A percentile compares a stretch with the other conserved stretches of the same genome.
phyloP scores from a whole-genome alignment of 1,140 invertebrate genomes.

The Alviniconcha marisindica region DNA sequence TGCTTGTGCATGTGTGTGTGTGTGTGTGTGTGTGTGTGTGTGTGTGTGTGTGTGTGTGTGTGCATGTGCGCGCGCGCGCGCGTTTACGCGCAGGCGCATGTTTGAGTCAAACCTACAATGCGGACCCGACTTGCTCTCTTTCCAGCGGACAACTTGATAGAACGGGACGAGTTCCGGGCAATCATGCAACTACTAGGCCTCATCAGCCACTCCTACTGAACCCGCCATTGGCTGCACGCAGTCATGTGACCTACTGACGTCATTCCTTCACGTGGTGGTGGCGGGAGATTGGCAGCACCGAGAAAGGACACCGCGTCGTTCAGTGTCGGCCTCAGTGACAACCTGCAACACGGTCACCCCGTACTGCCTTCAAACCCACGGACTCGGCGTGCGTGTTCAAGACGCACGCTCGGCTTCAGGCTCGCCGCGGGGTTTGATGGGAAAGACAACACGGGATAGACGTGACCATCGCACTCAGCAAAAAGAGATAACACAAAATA shows the following conservation, averaged over 20 bases:
- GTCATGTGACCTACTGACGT: background rate
- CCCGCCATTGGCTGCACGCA: background rate
- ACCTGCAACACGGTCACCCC: background rate
- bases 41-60: constrained; percentile 5
- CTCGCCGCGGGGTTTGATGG: too few species aligned
- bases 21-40: too few species aligned
- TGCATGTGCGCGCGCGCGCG: background rate
- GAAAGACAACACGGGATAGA: too few species aligned
- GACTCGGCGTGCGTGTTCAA: too few species aligned
- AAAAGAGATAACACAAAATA: too few species aligned
- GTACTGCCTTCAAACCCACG: background rate
- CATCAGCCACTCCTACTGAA: constrained; percentile 41
- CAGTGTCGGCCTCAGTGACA: background rate
- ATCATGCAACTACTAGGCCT: constrained; percentile 45
- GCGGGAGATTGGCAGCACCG: background rate
- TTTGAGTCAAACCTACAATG: background rate
- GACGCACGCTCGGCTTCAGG: too few species aligned
- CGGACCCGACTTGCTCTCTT: background rate
- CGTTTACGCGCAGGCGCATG: background rate
- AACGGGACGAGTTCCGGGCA: constrained; percentile 45
- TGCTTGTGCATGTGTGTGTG: too few species aligned
- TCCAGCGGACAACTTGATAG: constrained; percentile 47
- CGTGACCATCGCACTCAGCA: too few species aligned
- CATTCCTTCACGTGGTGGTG: background rate
- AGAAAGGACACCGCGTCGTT: background rate